phyloP scores from a whole-genome alignment of 2,888 invertebrate species.

The Catocala sponsa region DNA sequence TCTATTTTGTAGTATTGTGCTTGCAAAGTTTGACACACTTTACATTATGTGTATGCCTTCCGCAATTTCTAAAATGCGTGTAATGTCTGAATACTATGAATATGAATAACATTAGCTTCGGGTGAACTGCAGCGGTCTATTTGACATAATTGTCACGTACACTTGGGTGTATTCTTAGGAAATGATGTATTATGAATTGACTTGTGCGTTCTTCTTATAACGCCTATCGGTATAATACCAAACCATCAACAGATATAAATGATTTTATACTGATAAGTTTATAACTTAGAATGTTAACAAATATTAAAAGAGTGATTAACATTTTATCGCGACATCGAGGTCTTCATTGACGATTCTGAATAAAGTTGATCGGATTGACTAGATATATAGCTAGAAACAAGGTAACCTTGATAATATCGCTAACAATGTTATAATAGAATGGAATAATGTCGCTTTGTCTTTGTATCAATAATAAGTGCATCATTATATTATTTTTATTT shows the following conservation, averaged over 20 bases:
- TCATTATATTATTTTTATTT: not conserved
- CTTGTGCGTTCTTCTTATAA: not conserved
- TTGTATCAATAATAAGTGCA: slow-evolving; percentile 3
- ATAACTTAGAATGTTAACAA: no score
- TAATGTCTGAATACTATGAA: slow-evolving; percentile 17
- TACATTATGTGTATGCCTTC: slow-evolving; percentile 34
- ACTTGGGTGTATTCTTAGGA: slow-evolving; percentile 6
- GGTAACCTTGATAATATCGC: slow-evolving; percentile 10
- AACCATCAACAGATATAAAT: no score
- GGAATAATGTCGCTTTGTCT: slow-evolving; percentile 4
- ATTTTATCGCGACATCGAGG: not conserved
- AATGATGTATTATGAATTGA: slow-evolving; percentile 4
- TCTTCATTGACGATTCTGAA: not conserved
- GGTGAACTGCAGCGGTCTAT: slow-evolving; percentile 9
- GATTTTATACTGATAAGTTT: no score
- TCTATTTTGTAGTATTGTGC: slow-evolving; percentile 44
- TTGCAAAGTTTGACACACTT: slow-evolving; percentile 29
- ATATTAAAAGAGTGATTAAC: not conserved
- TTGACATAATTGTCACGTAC: slow-evolving; percentile 19
- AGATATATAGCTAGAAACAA: not conserved
- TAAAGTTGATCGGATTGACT: not conserved
- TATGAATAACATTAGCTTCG: slow-evolving; percentile 24
- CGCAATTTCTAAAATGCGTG: slow-evolving; percentile 25
- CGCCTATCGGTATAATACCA: not conserved
- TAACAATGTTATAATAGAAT: slow-evolving; percentile 13